Evolutionary conservation across 2,797 vertebrate genomes (phyloP), one percentile per base, ranked within the genome.

Genomic region (Microctenopoma stevenorrisi): DNA sequence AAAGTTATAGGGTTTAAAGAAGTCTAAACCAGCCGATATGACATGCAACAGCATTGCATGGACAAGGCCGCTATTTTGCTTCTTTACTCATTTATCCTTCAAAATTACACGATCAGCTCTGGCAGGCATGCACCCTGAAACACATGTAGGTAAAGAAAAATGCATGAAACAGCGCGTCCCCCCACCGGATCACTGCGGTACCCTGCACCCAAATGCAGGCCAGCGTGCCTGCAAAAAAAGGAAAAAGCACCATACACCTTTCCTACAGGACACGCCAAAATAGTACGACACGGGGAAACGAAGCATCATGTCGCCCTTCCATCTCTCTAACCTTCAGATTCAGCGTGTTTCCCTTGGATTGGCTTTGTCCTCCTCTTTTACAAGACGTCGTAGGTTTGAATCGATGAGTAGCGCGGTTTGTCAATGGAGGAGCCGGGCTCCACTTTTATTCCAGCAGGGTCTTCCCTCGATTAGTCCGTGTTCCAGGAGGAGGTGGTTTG

Each of bases 151-250:
- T 55, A 7, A 33, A 35, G 46, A 54, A 71, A 35, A 22, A 28
- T 50, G 64, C 68, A 60, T 48, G 72, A 74, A 78, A 37, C 68
- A 58, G 50, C 48, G 70, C 74, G 51, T 79, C 53, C 79, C 37
- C 64, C 53, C 73, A 6, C 57, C 68, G 73, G 86, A 91, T 85
- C 89, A 94, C 92, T 94, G 93, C 93, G 83, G 91, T 90, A 91
- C 82, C 87, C 70, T 90, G 90, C 89, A 91, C 74, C 89, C 88
- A 87, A 83, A 78, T 78, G 84, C 90, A 94, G 93, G 90, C 90
- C 92, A 86, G 88, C 81, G 75, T 88, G 69, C 54, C 88, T 84
- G 85, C 89, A 77, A 58, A 50, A 64, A 56, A 44, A 73, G 54
- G 42, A n/a, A 44, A 54, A 70, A 76, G 50, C 79, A 73, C 64